Percentiles rank a stretch among this genome's conserved stretches.
Conservation (phyloP, 1,140 invertebrate species). For the Aphidius ervi region DNA sequence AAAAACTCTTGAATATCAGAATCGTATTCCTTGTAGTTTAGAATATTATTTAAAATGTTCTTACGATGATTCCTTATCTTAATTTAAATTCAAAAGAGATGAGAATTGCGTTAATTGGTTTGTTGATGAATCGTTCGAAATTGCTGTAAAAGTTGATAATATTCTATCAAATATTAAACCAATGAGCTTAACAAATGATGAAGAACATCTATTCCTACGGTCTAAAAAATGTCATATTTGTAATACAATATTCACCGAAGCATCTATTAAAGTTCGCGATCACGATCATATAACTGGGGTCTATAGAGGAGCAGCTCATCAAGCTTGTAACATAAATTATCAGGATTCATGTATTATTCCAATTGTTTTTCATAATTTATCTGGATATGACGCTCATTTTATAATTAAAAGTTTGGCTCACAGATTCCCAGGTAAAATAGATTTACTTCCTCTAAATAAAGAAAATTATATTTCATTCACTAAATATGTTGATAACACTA, state of each 20-base stretch:
- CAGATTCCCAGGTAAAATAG: constrained; percentile 11
- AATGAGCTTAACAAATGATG: background rate
- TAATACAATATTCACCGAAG: background rate
- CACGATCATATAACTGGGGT: constrained; percentile 41
- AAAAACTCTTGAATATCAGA: no score
- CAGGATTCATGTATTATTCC: constrained; percentile 30
- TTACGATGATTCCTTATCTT: constrained; percentile 18
- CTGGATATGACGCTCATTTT: constrained; percentile 34
- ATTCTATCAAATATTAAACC: background rate
- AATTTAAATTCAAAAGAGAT: constrained; percentile 32
- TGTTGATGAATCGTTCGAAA: constrained; percentile 24
- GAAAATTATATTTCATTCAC: constrained; percentile 30
- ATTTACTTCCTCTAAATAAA: constrained; percentile 26
- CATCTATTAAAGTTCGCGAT: constrained; percentile 23
- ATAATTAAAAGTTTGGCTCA: constrained; percentile 23
- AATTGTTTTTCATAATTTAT: constrained; percentile 39
- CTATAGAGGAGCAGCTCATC: constrained; percentile 37
- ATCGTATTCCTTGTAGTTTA: no score
- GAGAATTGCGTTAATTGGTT: constrained; percentile 29
- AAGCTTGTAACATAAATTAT: constrained; percentile 41
- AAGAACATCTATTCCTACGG: background rate
- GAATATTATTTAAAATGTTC: no score
- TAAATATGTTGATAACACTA: constrained; percentile 15
- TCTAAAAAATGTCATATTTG: constrained; percentile 1
- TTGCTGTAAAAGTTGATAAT: constrained; percentile 22